Evolutionary conservation across 2,113 vertebrate species (phyloP).

Genomic region (Megaptera novaeangliae): DNA sequence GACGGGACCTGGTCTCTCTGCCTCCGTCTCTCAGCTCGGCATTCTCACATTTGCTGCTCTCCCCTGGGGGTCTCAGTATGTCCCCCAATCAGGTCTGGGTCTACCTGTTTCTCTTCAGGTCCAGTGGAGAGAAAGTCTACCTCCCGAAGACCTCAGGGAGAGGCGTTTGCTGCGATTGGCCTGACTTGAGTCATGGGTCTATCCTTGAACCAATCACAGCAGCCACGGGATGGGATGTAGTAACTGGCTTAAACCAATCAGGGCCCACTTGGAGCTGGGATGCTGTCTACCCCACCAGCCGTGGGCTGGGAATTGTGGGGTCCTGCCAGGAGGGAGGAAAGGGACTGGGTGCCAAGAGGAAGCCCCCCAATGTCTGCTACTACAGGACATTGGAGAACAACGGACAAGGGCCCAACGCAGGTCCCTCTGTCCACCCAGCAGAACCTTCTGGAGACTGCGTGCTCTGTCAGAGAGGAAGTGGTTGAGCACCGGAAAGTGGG

Average conservation of each 20-base stretch:
- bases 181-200: background rate
- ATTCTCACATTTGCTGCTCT: background rate
- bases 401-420: background rate
- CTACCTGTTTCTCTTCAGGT: background rate
- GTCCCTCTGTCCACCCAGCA: background rate
- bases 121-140: background rate
- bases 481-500: background rate
- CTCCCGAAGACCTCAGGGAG: background rate
- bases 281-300: background rate
- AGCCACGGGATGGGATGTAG: background rate
- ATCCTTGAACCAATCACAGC: background rate
- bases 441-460: conserved; percentile 30
- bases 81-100: background rate
- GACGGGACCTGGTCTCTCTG: background rate
- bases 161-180: background rate
- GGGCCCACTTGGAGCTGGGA: background rate
- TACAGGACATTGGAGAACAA: background rate
- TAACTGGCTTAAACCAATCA: background rate
- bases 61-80: background rate
- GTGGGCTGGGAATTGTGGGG: background rate
- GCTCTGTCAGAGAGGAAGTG: conserved; percentile 41
- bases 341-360: background rate
- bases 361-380: background rate
- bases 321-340: background rate
- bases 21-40: background rate